phyloP scores from a whole-genome alignment of 2,888 invertebrate species.

The Epistrophe grossulariae region DNA sequence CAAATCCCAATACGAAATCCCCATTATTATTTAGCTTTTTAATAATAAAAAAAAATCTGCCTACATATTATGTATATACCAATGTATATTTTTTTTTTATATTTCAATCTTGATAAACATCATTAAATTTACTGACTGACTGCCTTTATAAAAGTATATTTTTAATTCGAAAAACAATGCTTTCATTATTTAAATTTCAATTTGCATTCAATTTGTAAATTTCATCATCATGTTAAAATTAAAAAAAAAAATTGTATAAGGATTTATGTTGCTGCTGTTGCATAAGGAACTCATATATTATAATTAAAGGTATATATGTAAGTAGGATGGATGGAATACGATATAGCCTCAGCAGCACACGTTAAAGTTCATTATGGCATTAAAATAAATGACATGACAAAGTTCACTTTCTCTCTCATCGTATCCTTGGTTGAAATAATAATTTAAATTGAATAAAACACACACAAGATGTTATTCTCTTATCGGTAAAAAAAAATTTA shows the following conservation, averaged over 20 bases:
- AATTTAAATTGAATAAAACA: constrained; percentile 67
- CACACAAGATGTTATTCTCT: constrained; percentile 41
- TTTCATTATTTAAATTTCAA: constrained; percentile 63
- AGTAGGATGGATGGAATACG: background rate
- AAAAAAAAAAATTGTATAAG: constrained; percentile 1
- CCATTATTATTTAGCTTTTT: background rate
- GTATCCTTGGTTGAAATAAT: constrained; percentile 64
- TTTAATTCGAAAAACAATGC: constrained; percentile 36
- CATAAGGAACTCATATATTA: constrained; percentile 10
- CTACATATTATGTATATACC: too few relatives aligned
- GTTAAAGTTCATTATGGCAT: constrained; percentile 38
- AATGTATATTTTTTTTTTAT: background rate
- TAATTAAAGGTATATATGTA: background rate
- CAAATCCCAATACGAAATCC: background rate
- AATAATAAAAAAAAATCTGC: background rate
- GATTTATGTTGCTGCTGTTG: background rate
- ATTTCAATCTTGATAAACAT: background rate
- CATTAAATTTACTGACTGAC: background rate
- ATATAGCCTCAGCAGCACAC: background rate
- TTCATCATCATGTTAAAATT: constrained; percentile 37
- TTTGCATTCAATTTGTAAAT: constrained; percentile 61
- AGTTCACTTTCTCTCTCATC: constrained; percentile 66
- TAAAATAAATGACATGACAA: constrained; percentile 62
- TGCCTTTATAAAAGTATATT: background rate
- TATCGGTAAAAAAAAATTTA: constrained; percentile 7